Conservation (phyloP, 1,140 invertebrate genomes). For the Listronotus oregonensis region DNA sequence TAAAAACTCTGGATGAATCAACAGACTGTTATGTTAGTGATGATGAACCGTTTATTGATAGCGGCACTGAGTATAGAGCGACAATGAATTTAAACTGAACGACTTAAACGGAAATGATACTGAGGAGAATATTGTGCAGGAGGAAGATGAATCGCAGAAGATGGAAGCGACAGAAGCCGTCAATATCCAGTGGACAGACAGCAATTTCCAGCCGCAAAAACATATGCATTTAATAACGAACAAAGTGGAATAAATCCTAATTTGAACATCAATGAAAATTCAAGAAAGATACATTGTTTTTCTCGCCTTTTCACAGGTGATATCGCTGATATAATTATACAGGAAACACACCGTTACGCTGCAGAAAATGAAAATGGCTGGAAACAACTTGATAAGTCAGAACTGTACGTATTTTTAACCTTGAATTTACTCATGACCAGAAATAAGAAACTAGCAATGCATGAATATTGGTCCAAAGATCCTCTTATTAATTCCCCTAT, state of each 20-base stretch:
- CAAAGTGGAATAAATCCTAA: not conserved
- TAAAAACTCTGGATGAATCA: not conserved
- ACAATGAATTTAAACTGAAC: not conserved
- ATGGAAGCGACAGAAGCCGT: not conserved
- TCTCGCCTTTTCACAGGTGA: no score
- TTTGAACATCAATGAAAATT: not conserved
- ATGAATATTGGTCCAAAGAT: no score
- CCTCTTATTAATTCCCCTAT: no score
- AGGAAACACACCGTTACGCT: no score
- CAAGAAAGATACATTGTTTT: no score
- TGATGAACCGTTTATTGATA: not conserved
- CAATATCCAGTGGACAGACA: not conserved
- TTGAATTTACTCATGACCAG: no score
- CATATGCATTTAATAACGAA: not conserved
- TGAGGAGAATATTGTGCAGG: not conserved
- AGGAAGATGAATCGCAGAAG: not conserved
- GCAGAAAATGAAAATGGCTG: no score
- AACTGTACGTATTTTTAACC: no score
- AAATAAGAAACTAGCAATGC: no score
- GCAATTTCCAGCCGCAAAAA: not conserved
- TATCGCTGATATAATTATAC: slow-evolving; percentile 6
- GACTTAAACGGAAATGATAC: no score
- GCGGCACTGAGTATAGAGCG: not conserved
- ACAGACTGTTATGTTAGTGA: not conserved
- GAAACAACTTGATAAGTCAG: no score